These are phyloP conservation scores for Oryzias melastigma DNA, from an alignment of 2,113 vertebrate species.

Conservation along the genomic window DNA sequence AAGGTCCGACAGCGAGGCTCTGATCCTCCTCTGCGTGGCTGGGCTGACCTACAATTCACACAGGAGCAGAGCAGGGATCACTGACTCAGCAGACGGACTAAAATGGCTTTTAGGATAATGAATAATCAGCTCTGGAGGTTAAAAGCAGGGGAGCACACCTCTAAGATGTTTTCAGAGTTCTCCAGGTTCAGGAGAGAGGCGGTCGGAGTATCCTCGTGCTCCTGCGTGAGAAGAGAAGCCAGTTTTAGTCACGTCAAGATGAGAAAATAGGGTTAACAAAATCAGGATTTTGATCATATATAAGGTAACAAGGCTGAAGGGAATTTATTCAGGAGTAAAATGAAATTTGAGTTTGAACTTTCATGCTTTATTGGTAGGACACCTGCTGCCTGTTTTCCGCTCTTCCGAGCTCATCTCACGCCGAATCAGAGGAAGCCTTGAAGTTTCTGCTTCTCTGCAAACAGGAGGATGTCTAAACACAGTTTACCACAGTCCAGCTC, in stretches of 20 bases:
- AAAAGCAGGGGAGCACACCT: slow-evolving; percentile 72
- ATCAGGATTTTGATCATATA: background rate
- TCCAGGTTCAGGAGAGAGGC: slow-evolving; percentile 79
- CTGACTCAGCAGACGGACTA: background rate
- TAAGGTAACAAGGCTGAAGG: background rate
- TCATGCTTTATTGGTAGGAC: background rate
- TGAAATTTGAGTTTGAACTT: background rate
- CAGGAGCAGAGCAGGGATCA: slow-evolving; percentile 9
- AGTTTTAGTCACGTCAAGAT: background rate
- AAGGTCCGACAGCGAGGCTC: slow-evolving; percentile 92
- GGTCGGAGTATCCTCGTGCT: slow-evolving; percentile 79
- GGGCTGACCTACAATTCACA: slow-evolving; percentile 79
- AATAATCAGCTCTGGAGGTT: background rate
- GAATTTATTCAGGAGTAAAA: background rate
- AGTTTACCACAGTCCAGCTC: too few relatives aligned
- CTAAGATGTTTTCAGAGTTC: slow-evolving; percentile 74
- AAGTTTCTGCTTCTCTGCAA: background rate
- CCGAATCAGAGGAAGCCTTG: background rate
- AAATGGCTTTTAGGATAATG: background rate
- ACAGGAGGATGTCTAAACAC: background rate
- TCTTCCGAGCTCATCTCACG: slow-evolving; percentile 10
- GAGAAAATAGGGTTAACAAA: background rate
- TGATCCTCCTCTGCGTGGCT: slow-evolving; percentile 80
- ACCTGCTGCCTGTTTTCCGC: background rate
- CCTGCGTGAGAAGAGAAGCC: slow-evolving; percentile 70